Conservation (phyloP, 1,140 invertebrate species). For the Meloidogyne hapla region DNA sequence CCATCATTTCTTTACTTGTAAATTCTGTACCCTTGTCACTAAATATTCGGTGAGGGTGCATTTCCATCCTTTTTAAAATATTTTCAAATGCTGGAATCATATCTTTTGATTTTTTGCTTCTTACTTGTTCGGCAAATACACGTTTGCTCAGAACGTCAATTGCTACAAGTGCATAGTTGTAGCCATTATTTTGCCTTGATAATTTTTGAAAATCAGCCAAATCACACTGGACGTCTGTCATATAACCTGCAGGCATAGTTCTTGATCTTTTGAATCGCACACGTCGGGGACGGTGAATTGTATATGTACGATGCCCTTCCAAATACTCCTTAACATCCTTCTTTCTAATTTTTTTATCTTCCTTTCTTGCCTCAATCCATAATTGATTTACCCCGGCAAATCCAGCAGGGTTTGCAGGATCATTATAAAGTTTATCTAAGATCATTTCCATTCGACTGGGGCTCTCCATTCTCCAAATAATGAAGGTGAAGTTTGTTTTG, state of each 20-base stretch:
- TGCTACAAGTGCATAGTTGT: slow-evolving; percentile 30
- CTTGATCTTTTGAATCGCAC: no score
- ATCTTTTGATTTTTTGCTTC: slow-evolving; percentile 15
- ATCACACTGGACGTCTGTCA: slow-evolving; percentile 40
- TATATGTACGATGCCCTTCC: slow-evolving; percentile 31
- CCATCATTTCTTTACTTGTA: not conserved
- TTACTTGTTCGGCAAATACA: slow-evolving; percentile 29
- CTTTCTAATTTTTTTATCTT: not conserved
- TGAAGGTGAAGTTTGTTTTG: no score
- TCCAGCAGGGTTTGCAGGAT: slow-evolving; percentile 8
- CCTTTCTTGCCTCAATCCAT: slow-evolving; percentile 10
- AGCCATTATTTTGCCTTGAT: slow-evolving; percentile 11
- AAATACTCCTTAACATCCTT: no score
- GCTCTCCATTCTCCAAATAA: no score
- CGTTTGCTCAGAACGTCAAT: slow-evolving; percentile 35
- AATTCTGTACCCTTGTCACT: slow-evolving; percentile 39
- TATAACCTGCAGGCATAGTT: slow-evolving; percentile 36
- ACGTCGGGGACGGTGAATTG: slow-evolving; percentile 25
- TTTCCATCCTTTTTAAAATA: slow-evolving; percentile 23
- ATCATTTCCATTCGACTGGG: not conserved
- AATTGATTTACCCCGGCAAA: slow-evolving; percentile 24
- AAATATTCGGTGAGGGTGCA: slow-evolving; percentile 20
- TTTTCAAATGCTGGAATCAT: slow-evolving; percentile 36
- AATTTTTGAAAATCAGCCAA: slow-evolving; percentile 34
- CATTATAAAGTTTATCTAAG: slow-evolving; percentile 26